Conservation (phyloP, 1,140 invertebrate genomes). For the Bombus confusus region DNA sequence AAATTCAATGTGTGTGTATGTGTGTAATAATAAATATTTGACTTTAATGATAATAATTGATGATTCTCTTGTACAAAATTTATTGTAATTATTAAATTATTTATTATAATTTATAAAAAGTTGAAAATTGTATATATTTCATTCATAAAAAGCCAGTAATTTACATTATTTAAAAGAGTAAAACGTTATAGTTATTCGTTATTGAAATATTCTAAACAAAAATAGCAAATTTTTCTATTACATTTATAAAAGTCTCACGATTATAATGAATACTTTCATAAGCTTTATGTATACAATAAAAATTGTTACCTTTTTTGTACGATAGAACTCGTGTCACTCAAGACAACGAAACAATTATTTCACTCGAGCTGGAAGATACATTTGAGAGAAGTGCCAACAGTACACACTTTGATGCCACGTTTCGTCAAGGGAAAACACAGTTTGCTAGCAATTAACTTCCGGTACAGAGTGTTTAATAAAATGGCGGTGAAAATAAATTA, state of each 20-base stretch:
- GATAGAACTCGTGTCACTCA: slow-evolving; percentile 15
- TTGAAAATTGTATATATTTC: not conserved
- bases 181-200: not conserved
- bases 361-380: slow-evolving; percentile 27
- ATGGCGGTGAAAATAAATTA: slow-evolving; percentile 55
- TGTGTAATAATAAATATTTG: too few relatives aligned
- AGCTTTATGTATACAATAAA: not conserved
- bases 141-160: slow-evolving; percentile 24
- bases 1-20: not conserved
- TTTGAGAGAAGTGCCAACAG: slow-evolving; percentile 72
- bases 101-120: not conserved
- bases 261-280: not conserved
- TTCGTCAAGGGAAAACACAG: slow-evolving; percentile 61
- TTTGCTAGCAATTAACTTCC: slow-evolving; percentile 67
- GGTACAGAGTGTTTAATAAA: slow-evolving; percentile 55
- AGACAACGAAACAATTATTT: slow-evolving; percentile 7
- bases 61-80: not conserved
- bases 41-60: not conserved
- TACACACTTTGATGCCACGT: slow-evolving; percentile 76
- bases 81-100: not conserved
- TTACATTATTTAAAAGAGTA: not conserved
- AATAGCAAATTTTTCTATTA: not conserved
- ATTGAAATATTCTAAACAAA: not conserved
- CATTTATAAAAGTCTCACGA: not conserved
- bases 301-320: slow-evolving; percentile 32